Percentiles rank a stretch among this genome's conserved stretches.
These are phyloP conservation scores for Gallinago stenura DNA, from an alignment of 2,797 vertebrate genomes.

Conservation along the genomic window DNA sequence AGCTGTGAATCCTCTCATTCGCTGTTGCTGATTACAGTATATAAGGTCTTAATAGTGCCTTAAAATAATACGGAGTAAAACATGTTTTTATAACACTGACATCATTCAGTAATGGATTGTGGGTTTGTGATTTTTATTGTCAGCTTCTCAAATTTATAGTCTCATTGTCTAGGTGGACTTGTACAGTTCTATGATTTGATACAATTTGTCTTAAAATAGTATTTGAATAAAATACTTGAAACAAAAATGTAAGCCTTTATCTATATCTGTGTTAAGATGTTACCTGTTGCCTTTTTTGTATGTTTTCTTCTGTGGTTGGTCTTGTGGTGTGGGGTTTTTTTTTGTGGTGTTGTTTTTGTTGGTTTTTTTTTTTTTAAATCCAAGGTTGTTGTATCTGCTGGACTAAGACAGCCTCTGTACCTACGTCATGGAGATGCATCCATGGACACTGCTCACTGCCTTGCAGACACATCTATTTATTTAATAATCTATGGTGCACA, in stretches of 20 bases:
- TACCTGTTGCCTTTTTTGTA: neutral
- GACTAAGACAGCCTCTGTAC: constrained; percentile 18
- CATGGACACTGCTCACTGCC: constrained; percentile 43
- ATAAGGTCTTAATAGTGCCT: neutral
- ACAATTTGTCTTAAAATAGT: neutral
- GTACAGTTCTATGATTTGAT: neutral
- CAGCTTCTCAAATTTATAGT: neutral
- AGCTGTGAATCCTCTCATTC: neutral
- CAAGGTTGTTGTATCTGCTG: neutral
- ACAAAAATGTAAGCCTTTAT: neutral
- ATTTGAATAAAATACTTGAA: neutral
- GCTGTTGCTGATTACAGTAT: neutral
- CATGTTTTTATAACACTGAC: neutral
- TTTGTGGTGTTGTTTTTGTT: too few species aligned
- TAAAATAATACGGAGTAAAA: neutral
- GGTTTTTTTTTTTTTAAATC: neutral
- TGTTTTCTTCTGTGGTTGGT: neutral
- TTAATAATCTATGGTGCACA: neutral
- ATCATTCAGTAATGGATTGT: neutral
- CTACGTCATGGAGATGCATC: constrained; percentile 60
- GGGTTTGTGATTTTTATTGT: neutral
- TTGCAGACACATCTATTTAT: neutral
- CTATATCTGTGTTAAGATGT: neutral
- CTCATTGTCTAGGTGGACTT: neutral
- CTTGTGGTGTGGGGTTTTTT: neutral